phyloP scores from a whole-genome alignment of 2,888 invertebrate species.

The Agriopis leucophaearia region DNA sequence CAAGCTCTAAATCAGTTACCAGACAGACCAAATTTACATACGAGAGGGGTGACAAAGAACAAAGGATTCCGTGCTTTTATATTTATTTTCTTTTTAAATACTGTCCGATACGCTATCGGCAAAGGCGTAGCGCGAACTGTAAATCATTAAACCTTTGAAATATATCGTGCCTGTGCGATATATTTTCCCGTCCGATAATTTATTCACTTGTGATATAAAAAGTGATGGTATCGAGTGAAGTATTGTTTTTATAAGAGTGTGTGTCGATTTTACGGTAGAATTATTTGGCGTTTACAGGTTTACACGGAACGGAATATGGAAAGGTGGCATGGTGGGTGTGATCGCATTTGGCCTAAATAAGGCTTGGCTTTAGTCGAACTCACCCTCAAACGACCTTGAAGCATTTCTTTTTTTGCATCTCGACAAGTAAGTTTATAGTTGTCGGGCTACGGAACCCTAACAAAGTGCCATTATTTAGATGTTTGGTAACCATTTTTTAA shows the following conservation, averaged over 20 bases:
- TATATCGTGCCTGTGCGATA: conserved; percentile 52
- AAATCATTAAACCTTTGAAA: conserved; percentile 67
- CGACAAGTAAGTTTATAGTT: no score
- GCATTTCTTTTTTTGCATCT: no score
- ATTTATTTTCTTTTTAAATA: conserved; percentile 53
- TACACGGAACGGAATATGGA: no score
- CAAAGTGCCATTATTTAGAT: no score
- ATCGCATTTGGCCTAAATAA: no score
- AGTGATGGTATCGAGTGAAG: conserved; percentile 31
- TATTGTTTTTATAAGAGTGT: conserved; percentile 6
- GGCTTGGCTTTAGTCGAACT: no score
- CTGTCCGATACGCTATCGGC: conserved; percentile 73
- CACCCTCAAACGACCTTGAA: no score
- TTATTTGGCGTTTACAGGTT: neutral
- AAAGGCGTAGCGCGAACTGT: conserved; percentile 69
- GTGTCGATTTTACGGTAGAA: conserved; percentile 10
- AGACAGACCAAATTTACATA: conserved; percentile 77
- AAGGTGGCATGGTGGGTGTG: no score
- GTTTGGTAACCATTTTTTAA: no score
- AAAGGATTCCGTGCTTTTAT: conserved; percentile 66
- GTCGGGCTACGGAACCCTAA: no score
- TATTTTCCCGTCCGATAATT: conserved; percentile 47
- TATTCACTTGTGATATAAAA: conserved; percentile 43
- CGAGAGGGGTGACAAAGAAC: conserved; percentile 82
- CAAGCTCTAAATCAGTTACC: conserved; percentile 75